Evolutionary conservation across 2,797 vertebrate species (phyloP).

Genomic region (Aulostomus chinensis): DNA sequence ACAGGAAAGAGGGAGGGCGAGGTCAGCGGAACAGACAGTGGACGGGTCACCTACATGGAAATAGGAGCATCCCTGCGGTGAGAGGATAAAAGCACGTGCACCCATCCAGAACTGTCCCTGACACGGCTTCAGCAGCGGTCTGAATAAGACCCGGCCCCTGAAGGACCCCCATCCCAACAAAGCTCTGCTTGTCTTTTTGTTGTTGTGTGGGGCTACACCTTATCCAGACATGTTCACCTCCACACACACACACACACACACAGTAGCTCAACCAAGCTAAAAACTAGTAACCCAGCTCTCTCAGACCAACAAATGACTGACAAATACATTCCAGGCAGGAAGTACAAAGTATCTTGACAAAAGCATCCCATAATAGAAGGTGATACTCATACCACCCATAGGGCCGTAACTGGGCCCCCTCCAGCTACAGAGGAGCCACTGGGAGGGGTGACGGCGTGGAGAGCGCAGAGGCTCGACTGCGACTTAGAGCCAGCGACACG

Average conservation of each 20-base stretch:
- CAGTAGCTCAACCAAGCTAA: too few relatives aligned
- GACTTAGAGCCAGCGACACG: conserved; percentile 67
- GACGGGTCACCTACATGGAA: conserved; percentile 72
- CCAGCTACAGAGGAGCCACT: conserved; percentile 27
- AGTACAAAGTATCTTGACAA: too few relatives aligned
- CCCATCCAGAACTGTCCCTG: conserved; percentile 73
- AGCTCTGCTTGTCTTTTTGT: conserved; percentile 51
- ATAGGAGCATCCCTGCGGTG: conserved; percentile 64
- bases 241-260: too few relatives aligned
- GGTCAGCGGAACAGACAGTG: conserved; percentile 62
- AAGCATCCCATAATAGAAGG: too few relatives aligned
- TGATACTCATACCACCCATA: neutral
- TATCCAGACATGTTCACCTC: conserved; percentile 57
- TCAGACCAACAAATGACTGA: too few relatives aligned
- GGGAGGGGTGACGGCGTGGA: conserved; percentile 47
- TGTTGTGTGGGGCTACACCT: conserved; percentile 24
- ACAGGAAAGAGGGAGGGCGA: conserved; percentile 57
- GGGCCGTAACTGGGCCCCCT: neutral
- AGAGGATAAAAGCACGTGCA: conserved; percentile 67
- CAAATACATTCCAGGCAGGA: too few relatives aligned
- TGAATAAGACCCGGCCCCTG: conserved; percentile 29
- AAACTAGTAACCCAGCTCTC: too few relatives aligned
- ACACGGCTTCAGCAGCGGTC: conserved; percentile 38
- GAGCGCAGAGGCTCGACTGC: too few relatives aligned
- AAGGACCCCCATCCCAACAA: conserved; percentile 39